Conservation (phyloP, 2,888 invertebrate species). For the Rhagophthalmus giganteus region DNA sequence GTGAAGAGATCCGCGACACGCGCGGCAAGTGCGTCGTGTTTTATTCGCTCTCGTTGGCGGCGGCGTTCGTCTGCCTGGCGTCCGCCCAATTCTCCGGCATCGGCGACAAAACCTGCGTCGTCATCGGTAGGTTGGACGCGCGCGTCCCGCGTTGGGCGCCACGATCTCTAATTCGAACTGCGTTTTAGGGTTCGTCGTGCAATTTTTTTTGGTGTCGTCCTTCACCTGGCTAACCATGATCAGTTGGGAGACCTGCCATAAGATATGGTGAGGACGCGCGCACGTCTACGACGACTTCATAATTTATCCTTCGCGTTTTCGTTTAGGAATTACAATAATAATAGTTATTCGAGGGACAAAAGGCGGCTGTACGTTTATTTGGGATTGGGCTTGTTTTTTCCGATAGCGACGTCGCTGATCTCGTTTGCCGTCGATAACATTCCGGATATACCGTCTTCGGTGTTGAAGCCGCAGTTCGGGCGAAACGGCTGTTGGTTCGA, state of each 20-base stretch:
- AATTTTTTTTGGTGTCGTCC: conserved; percentile 44
- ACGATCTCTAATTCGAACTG: conserved; percentile 8
- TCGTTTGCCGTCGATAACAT: conserved; percentile 38
- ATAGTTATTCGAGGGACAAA: conserved; percentile 12
- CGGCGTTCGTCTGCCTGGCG: conserved; percentile 43
- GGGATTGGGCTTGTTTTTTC: conserved; percentile 29
- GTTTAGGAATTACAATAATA: conserved; percentile 23
- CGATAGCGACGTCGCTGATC: conserved; percentile 35
- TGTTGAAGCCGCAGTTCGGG: conserved; percentile 40
- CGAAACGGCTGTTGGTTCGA: conserved; percentile 41
- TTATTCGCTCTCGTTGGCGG: conserved; percentile 42
- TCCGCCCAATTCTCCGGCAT: conserved; percentile 38
- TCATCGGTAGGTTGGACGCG: conserved; percentile 41
- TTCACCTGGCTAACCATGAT: conserved; percentile 45
- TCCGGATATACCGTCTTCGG: conserved; percentile 42
- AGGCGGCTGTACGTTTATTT: conserved; percentile 30
- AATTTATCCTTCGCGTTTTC: no score
- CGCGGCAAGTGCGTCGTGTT: conserved; percentile 44
- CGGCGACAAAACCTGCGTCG: conserved; percentile 37
- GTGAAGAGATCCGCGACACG: conserved; percentile 33
- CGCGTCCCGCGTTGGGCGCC: background rate
- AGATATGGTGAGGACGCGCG: conserved; percentile 41
- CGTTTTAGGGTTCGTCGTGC: conserved; percentile 47
- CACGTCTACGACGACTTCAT: no score
- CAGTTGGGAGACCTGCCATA: conserved; percentile 43